These are phyloP conservation scores for Heteractis magnifica DNA, from an alignment of 92 coral and sea anemone genomes.

Conservation along the genomic window DNA sequence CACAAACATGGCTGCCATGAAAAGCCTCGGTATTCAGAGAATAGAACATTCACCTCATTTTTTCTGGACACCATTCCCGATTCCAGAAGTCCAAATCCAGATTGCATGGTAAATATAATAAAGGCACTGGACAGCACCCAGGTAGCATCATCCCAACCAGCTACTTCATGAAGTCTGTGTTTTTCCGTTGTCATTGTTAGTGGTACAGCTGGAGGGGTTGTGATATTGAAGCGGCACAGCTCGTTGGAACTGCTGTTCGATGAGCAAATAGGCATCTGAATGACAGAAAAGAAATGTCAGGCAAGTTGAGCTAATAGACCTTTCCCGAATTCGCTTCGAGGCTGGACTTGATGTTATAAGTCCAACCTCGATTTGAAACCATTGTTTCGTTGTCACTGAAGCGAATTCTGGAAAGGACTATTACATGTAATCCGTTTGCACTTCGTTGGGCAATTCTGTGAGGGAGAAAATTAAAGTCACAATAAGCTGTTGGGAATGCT, in stretches of 20 bases:
- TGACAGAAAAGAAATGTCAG: neutral
- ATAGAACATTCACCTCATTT: conserved; percentile 28
- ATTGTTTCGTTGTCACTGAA: too few relatives aligned
- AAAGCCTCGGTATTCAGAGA: neutral
- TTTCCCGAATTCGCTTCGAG: too few relatives aligned
- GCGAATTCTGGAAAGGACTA: too few relatives aligned
- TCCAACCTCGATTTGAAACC: too few relatives aligned
- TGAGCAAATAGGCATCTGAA: conserved; percentile 15
- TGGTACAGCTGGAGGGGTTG: conserved; percentile 6
- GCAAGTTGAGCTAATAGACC: neutral
- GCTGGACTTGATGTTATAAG: too few relatives aligned
- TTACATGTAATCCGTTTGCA: too few relatives aligned
- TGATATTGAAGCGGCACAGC: neutral
- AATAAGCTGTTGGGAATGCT: too few relatives aligned
- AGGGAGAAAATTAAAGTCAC: too few relatives aligned
- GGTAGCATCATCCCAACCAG: conserved; percentile 68
- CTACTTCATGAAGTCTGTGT: conserved; percentile 32
- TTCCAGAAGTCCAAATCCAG: conserved; percentile 59
- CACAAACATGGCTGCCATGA: neutral
- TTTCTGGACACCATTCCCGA: conserved; percentile 64
- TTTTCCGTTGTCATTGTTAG: neutral
- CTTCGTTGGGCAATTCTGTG: too few relatives aligned
- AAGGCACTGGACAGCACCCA: conserved; percentile 65
- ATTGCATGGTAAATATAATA: conserved; percentile 66
- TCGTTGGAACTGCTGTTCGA: neutral